These are phyloP conservation scores for Lasioglossum morio DNA, from an alignment of 2,888 invertebrate species.

Conservation along the genomic window DNA sequence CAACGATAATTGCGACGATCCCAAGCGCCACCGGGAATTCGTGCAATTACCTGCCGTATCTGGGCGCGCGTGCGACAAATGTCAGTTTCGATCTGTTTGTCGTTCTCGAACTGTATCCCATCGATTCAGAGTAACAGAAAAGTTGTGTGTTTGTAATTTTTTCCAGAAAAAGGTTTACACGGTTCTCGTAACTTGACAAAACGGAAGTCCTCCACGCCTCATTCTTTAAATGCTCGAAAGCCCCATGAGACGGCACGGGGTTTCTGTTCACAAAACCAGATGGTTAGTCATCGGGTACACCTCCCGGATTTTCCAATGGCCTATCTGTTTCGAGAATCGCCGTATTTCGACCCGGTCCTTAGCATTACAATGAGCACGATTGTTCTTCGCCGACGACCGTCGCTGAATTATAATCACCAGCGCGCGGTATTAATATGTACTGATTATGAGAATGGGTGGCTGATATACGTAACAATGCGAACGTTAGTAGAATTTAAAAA, in stretches of 20 bases:
- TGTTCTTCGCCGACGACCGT: not conserved
- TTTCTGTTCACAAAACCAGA: not conserved
- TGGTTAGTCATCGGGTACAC: not conserved
- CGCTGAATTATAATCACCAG: not conserved
- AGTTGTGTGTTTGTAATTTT: too few relatives aligned
- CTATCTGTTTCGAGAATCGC: constrained; percentile 22
- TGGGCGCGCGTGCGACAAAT: not conserved
- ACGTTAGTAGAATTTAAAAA: not conserved
- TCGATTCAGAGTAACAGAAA: too few relatives aligned
- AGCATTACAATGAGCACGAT: not conserved
- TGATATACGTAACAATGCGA: not conserved
- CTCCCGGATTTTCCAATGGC: constrained; percentile 30
- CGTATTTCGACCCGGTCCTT: constrained; percentile 5
- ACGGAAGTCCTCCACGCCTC: not conserved
- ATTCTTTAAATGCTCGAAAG: not conserved
- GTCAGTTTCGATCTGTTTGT: not conserved
- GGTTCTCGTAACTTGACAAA: not conserved
- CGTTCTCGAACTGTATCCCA: not conserved
- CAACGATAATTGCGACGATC: constrained; percentile 41
- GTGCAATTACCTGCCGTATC: constrained; percentile 32
- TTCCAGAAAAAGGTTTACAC: too few relatives aligned
- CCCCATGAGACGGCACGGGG: not conserved
- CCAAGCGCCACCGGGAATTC: constrained; percentile 17
- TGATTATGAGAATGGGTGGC: not conserved
- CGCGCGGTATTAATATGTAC: not conserved